phyloP scores from a whole-genome alignment of 2,113 vertebrate genomes.

The Gymnorhina tibicen region DNA sequence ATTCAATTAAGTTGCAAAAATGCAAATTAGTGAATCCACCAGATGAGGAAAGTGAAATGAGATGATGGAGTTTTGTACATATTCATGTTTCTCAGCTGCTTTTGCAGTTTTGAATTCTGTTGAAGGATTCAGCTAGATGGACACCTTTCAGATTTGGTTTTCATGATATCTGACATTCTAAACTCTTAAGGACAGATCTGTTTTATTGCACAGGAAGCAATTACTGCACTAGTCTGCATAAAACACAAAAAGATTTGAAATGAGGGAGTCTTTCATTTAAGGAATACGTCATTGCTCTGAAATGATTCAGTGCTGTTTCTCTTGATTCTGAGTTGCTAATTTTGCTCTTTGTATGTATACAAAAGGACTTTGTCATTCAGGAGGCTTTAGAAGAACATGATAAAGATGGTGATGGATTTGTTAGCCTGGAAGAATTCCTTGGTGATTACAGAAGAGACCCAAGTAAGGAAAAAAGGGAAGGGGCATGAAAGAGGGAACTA shows the following conservation, averaged over 20 bases:
- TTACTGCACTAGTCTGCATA: background rate
- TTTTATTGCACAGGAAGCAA: background rate
- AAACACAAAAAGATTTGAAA: background rate
- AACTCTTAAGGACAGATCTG: background rate
- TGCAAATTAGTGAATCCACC: background rate
- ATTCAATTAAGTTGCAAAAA: background rate
- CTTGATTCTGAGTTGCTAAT: background rate
- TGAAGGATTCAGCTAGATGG: background rate
- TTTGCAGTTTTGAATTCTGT: background rate
- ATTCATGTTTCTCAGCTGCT: background rate
- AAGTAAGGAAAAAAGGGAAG: constrained; percentile 71
- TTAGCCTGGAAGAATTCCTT: constrained; percentile 91
- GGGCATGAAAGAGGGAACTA: background rate
- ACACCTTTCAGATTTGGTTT: background rate
- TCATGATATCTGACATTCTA: background rate
- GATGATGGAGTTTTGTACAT: background rate
- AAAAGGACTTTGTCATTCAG: constrained; percentile 93
- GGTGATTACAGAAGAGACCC: constrained; percentile 86
- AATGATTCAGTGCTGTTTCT: background rate
- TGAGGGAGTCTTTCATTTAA: background rate
- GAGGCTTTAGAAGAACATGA: constrained; percentile 93
- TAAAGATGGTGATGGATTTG: constrained; percentile 86
- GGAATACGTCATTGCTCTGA: background rate
- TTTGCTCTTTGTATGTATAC: background rate
- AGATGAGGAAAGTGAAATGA: background rate